Evolutionary conservation across 2,888 invertebrate species (phyloP).

Genomic region (Gisinianus flammeolus): DNA sequence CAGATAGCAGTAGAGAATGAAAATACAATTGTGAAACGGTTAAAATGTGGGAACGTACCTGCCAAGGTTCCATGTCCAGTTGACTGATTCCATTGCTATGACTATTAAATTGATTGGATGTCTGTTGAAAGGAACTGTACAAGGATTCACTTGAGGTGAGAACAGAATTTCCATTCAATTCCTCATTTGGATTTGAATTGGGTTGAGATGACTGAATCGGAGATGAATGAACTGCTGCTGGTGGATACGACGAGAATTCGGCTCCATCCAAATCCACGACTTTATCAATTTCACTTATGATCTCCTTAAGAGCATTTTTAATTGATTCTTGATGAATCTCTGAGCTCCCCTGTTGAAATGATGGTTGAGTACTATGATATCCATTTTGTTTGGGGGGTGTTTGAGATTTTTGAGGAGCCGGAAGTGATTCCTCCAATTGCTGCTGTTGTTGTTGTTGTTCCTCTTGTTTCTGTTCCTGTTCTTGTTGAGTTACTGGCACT

Average conservation of each 20-base stretch:
- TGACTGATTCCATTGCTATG: conserved; percentile 3
- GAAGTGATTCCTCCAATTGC: neutral
- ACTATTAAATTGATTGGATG: neutral
- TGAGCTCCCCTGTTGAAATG: conserved; percentile 31
- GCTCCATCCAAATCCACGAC: conserved; percentile 62
- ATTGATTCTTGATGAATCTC: conserved; percentile 67
- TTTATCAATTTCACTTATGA: conserved; percentile 69
- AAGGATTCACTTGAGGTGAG: neutral
- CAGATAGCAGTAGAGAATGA: too few relatives aligned
- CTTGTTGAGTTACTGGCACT: too few relatives aligned
- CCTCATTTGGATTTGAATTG: neutral
- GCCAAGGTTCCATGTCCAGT: conserved; percentile 7
- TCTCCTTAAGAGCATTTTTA: conserved; percentile 68
- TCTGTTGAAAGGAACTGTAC: neutral
- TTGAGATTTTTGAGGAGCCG: neutral
- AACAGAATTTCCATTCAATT: neutral
- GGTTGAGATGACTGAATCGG: neutral
- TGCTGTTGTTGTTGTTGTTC: conserved; percentile 20
- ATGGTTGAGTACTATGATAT: neutral
- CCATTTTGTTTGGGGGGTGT: neutral
- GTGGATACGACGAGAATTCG: conserved; percentile 17
- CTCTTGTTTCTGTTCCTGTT: neutral
- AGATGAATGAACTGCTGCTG: conserved; percentile 18
- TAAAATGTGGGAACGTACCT: too few relatives aligned
- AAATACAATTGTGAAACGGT: too few relatives aligned